A percentile compares a stretch with the other conserved stretches of the same genome.
phyloP scores from a whole-genome alignment of 2,797 vertebrate genomes.

The Hydrophis major region DNA sequence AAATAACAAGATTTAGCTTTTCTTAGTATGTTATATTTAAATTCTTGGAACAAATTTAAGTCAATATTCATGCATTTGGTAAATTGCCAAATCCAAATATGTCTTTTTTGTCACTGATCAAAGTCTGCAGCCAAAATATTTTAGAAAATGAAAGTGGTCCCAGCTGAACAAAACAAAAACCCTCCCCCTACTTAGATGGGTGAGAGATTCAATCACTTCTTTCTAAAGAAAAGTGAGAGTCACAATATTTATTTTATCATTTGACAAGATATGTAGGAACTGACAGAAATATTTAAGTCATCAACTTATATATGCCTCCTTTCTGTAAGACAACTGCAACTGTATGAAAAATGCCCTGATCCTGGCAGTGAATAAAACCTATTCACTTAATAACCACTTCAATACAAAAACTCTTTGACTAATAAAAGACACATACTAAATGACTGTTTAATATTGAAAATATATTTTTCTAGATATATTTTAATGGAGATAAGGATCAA shows the following conservation, averaged over 20 bases:
- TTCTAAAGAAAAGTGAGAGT: constrained; percentile 28
- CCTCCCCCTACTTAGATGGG: background rate
- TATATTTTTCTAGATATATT: background rate
- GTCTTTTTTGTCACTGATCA: background rate
- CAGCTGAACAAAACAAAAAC: background rate
- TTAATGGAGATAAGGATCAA: background rate
- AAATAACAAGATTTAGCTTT: background rate
- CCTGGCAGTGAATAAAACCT: constrained; percentile 27
- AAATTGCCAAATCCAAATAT: background rate
- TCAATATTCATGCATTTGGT: background rate
- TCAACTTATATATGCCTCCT: constrained; percentile 18
- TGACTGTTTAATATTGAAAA: background rate
- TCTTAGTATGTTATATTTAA: background rate
- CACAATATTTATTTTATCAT: constrained; percentile 25
- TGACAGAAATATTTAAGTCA: constrained; percentile 26
- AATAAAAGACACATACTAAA: constrained; percentile 12
- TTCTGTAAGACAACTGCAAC: constrained; percentile 29
- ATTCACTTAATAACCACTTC: constrained; percentile 11
- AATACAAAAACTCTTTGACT: background rate
- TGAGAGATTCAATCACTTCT: background rate
- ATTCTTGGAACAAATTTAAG: background rate
- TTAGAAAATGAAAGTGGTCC: background rate
- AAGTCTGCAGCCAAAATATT: background rate
- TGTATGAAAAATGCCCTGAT: constrained; percentile 17
- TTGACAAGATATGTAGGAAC: constrained; percentile 9